Percentiles rank a stretch among this genome's conserved stretches.
Evolutionary conservation across 2,113 vertebrate species (phyloP).

Genomic region (Helogale parvula): DNA sequence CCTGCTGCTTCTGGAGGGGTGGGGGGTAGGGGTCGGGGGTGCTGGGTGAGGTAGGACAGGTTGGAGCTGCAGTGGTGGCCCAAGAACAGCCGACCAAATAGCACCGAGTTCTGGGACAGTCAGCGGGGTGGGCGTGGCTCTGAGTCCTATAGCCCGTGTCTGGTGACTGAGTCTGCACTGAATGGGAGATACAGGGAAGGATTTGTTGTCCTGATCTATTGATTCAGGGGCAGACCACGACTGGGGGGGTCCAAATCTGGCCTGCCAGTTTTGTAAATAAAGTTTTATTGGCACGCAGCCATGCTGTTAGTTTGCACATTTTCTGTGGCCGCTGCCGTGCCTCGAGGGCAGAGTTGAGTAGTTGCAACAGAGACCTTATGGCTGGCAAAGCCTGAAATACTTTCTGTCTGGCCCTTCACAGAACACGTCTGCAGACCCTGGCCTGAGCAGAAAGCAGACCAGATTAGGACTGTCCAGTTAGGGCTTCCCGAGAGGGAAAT

Average conservation of each 20-base stretch:
- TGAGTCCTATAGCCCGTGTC: background rate
- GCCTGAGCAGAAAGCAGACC: background rate
- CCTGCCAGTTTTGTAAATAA: background rate
- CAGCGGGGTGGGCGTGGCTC: background rate
- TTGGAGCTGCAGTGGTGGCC: background rate
- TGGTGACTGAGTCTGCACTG: background rate
- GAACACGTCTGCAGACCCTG: background rate
- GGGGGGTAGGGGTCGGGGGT: background rate
- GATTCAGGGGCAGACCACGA: background rate
- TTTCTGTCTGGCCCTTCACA: background rate
- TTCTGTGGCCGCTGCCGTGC: background rate
- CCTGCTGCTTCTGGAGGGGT: background rate
- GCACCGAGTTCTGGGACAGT: background rate
- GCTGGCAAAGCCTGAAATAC: background rate
- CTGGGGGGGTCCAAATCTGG: background rate
- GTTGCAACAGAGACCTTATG: background rate
- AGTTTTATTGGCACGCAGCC: background rate
- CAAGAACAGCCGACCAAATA: background rate
- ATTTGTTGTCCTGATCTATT: background rate
- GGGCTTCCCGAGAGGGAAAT: background rate
- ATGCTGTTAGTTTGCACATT: background rate
- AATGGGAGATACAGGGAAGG: background rate
- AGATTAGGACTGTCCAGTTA: rapidly evolving
- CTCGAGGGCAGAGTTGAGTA: background rate
- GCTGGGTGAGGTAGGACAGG: background rate